Conservation (phyloP, 2,888 invertebrate species). For the Orchesella flavescens region DNA sequence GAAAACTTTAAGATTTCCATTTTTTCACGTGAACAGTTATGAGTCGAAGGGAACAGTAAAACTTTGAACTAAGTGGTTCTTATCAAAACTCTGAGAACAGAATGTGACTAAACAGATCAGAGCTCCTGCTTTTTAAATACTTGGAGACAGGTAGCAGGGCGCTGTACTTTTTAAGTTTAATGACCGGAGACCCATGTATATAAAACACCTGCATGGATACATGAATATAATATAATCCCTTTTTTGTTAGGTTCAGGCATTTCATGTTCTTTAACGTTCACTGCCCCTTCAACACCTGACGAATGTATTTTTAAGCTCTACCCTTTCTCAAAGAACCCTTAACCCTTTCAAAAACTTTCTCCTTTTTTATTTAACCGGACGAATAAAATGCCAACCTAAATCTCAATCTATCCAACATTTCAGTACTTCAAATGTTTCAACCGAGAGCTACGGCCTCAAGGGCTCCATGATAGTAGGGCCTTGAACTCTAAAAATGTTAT, state of each 20-base stretch:
- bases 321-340: background rate
- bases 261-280: background rate
- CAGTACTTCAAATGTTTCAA: background rate
- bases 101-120: background rate
- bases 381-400: background rate
- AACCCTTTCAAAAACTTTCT: slow-evolving; percentile 33
- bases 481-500: slow-evolving; percentile 36
- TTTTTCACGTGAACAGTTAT: slow-evolving; percentile 1
- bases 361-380: slow-evolving; percentile 28
- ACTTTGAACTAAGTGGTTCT: background rate
- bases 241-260: no score
- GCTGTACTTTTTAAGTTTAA: slow-evolving; percentile 23
- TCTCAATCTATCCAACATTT: background rate
- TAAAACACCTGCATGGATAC: background rate
- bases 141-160: background rate
- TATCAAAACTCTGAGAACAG: background rate
- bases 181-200: slow-evolving; percentile 7
- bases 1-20: slow-evolving; percentile 42
- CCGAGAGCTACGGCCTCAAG: slow-evolving; percentile 40
- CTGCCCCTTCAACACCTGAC: background rate
- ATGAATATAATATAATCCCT: background rate
- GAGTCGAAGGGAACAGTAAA: background rate
- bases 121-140: slow-evolving; percentile 55
- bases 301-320: background rate
- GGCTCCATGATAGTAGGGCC: slow-evolving; percentile 19